Evolutionary conservation across 2,888 invertebrate species (phyloP).

Genomic region (Rhagonycha fulva): DNA sequence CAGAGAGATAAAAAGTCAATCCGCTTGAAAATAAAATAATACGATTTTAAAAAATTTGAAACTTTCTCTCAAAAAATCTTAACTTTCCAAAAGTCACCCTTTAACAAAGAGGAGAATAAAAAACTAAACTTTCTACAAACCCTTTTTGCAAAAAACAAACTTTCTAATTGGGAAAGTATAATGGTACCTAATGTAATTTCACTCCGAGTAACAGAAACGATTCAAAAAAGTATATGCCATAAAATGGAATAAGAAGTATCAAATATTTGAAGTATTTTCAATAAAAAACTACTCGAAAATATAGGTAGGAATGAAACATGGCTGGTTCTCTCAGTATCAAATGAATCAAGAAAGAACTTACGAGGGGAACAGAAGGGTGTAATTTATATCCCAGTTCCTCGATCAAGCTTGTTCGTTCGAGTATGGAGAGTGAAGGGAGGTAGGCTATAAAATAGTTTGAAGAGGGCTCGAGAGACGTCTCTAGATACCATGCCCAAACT

Average conservation of each 20-base stretch:
- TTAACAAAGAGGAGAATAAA: background rate
- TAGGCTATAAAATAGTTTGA: slow-evolving; percentile 54
- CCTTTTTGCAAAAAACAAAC: background rate
- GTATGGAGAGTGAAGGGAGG: slow-evolving; percentile 35
- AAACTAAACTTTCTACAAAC: background rate
- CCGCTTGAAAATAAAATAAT: background rate
- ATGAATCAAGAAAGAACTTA: slow-evolving; percentile 47
- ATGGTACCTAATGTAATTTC: background rate
- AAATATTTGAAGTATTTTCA: slow-evolving; percentile 3
- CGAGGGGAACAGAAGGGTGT: slow-evolving; percentile 36
- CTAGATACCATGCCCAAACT: slow-evolving; percentile 45
- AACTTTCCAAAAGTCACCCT: background rate
- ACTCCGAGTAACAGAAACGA: background rate
- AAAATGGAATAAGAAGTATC: background rate
- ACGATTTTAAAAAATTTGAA: background rate
- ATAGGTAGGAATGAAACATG: slow-evolving; percentile 49
- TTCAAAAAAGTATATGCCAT: background rate
- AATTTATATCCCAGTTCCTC: slow-evolving; percentile 52
- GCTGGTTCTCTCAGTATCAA: slow-evolving; percentile 44
- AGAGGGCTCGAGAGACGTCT: slow-evolving; percentile 53
- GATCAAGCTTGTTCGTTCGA: slow-evolving; percentile 49
- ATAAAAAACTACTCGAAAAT: slow-evolving; percentile 27
- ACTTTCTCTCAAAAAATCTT: background rate
- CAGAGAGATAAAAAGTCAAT: background rate
- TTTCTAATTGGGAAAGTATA: background rate